Conservation (phyloP, 2,888 invertebrate species). For the Lithosia quadra region DNA sequence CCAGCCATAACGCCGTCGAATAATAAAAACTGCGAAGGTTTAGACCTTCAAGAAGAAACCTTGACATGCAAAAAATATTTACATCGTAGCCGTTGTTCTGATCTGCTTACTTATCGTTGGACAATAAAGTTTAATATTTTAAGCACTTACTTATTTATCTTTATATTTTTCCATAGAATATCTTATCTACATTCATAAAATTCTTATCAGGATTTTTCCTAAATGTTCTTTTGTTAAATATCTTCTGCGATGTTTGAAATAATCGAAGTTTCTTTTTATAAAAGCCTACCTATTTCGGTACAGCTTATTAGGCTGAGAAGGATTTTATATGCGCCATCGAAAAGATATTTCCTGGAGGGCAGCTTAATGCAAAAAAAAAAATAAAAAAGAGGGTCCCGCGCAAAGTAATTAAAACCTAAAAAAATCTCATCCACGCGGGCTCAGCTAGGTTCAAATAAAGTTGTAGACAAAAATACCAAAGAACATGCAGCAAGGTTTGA, state of each 20-base stretch:
- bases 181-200: neutral
- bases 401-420: too few relatives aligned
- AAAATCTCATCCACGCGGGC: too few relatives aligned
- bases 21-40: conserved; percentile 59
- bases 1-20: neutral
- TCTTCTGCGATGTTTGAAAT: neutral
- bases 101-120: conserved; percentile 40
- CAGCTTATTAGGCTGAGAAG: neutral
- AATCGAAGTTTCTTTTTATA: neutral
- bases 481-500: neutral
- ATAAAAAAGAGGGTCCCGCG: too few relatives aligned
- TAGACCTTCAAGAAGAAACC: conserved; percentile 67
- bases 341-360: neutral
- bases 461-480: neutral
- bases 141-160: neutral
- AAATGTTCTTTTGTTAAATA: neutral
- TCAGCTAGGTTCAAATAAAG: neutral
- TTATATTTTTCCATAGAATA: neutral
- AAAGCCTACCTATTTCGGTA: neutral
- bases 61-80: conserved; percentile 73
- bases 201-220: conserved; percentile 2
- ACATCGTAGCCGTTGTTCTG: conserved; percentile 52
- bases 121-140: conserved; percentile 19
- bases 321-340: neutral
- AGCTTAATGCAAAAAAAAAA: neutral